These are phyloP conservation scores for Hydropotes inermis DNA, from an alignment of 2,113 vertebrate genomes.

Conservation along the genomic window DNA sequence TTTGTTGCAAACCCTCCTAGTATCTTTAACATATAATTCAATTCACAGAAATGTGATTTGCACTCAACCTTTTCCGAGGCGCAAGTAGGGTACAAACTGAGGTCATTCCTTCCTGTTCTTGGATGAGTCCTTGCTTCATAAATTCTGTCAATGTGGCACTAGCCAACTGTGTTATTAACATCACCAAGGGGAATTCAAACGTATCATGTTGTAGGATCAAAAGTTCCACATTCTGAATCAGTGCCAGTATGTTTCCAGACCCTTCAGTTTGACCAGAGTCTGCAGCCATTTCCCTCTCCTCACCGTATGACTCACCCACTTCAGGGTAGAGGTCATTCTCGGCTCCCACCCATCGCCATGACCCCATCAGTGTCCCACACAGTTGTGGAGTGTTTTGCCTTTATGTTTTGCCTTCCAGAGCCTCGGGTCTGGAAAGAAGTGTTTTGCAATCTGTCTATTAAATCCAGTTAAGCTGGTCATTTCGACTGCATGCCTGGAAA, in stretches of 20 bases:
- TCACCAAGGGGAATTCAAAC: constrained; percentile 42
- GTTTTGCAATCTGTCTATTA: neutral
- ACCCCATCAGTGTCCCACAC: neutral
- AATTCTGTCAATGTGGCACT: constrained; percentile 9
- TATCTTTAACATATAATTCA: constrained; percentile 24
- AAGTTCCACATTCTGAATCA: constrained; percentile 42
- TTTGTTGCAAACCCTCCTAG: neutral
- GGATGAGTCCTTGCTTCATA: neutral
- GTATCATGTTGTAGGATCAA: constrained; percentile 42
- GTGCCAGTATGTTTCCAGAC: constrained; percentile 21
- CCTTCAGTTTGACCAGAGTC: neutral
- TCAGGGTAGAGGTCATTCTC: neutral
- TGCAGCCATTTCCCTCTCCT: neutral
- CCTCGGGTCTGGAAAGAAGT: neutral
- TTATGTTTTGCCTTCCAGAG: neutral
- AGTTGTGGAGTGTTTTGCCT: neutral
- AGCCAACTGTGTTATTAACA: constrained; percentile 37
- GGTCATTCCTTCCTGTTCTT: constrained; percentile 13
- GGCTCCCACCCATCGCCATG: neutral
- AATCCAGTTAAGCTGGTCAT: neutral
- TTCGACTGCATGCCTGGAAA: neutral
- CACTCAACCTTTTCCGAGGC: neutral
- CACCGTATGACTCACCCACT: neutral
- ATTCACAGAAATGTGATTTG: neutral
- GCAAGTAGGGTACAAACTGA: neutral